phyloP scores from a whole-genome alignment of 2,888 invertebrate genomes.

The Lampropteryx suffumata region DNA sequence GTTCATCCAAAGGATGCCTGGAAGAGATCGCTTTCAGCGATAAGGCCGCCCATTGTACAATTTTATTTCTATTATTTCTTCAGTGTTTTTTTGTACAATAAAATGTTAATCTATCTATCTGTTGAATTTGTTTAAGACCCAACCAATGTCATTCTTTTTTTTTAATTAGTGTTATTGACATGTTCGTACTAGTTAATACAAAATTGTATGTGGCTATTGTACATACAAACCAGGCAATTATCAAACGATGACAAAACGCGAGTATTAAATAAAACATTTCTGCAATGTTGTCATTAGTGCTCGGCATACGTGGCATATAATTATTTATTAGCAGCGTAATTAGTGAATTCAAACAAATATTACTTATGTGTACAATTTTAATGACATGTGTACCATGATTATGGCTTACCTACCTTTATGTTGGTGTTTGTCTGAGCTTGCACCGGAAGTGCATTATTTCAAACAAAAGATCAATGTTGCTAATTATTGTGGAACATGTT shows the following conservation, averaged over 20 bases:
- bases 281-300: slow-evolving; percentile 58
- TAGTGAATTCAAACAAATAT: slow-evolving; percentile 80
- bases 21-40: too few species aligned
- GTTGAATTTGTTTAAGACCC: too few species aligned
- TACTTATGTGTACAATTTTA: slow-evolving; percentile 74
- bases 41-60: too few species aligned
- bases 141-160: too few species aligned
- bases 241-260: slow-evolving; percentile 45
- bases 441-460: slow-evolving; percentile 43
- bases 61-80: too few species aligned
- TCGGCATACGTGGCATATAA: slow-evolving; percentile 75
- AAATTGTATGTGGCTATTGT: too few species aligned
- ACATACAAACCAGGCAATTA: too few species aligned
- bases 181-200: too few species aligned
- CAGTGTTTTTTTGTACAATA: too few species aligned
- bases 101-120: too few species aligned
- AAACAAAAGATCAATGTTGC: slow-evolving; percentile 19
- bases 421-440: slow-evolving; percentile 32
- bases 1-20: too few species aligned
- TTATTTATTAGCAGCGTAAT: slow-evolving; percentile 75
- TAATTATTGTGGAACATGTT: slow-evolving; percentile 29
- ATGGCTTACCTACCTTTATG: slow-evolving; percentile 40
- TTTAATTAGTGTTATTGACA: too few species aligned
- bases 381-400: slow-evolving; percentile 49
- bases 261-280: slow-evolving; percentile 66